Base-by-base conservation (phyloP, 2,888 invertebrate species). In the Barypeithes pellucidus region DNA sequence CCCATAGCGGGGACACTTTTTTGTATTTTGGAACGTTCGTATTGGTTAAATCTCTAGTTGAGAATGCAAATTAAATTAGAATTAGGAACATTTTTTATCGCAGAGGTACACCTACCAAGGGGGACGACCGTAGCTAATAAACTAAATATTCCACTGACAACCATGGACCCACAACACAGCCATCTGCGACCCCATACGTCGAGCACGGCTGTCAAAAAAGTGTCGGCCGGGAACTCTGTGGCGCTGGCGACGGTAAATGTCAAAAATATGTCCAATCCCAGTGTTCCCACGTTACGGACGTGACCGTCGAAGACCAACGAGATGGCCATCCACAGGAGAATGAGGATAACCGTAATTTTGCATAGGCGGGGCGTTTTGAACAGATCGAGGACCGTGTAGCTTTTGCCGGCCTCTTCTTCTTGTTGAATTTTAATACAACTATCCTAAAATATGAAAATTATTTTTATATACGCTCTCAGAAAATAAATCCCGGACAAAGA, bases 251-350 rank as follows among this genome's bases (percentile, higher is more conserved):
- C 90, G 0, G 95, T 94, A 82, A 95, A 95, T 0, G 95, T 95
- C 69, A 95, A 83, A 84, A 95, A 95, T n/a, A 95, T 90, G 80
- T 95, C 92, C 78, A 95, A 72, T 0, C 95, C 95, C 47, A 96
- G 86, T 9, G 95, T 93, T 0, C 94, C 94, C 0, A 96, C 95
- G 82, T 95, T 96, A 81, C 96, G 88, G 14, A 95, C 95, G 82
- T 96, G 96, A 0, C 95, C 95, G 81, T 96, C 95, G 84, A 95
- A 95, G 0, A 95, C 94, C 81, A 96, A 82, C 0, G 95, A 94
- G 69, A 95, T 94, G n/a, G 93, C 91, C 93, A 95, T 94, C 95
- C 96, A 96, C 78, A 96, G 94, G 2, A 95, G 79, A 77, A 94
- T 94, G 20, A 96, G 88, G 0, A 96, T 87, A 59, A 95, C 86